Base-by-base conservation (phyloP, 1,140 invertebrate genomes). In the Agrilus planipennis region DNA sequence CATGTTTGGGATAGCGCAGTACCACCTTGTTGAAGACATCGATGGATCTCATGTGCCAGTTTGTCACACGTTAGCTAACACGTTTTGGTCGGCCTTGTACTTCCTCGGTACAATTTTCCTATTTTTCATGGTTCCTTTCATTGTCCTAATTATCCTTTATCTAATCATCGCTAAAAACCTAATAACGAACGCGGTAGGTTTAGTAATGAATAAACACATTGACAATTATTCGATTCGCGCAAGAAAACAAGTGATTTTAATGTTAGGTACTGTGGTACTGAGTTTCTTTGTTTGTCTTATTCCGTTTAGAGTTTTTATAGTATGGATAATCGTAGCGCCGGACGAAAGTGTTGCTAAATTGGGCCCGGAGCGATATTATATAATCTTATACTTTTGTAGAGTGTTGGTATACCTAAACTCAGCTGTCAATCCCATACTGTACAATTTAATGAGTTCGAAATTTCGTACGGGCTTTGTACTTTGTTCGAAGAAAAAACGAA, bases 371-470 rank as follows among this genome's bases (percentile, higher is more conserved):
- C 73, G 69, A 7, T 90, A 80, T 63, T 84, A 82, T 58, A 81
- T 77, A 45, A 63, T 91, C 3, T 58, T 90, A 1, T 88, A 84
- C 54, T 84, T 89, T 54, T 81, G 78, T 40, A 72, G 86, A 45
- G 77, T 87, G n/a, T 81, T 91, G 79, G 63, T 83, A 25, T 89
- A 89, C 56, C 65, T 89, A 36, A 89, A 91, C 56, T 87, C 83
- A 1, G 83, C 82, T 5, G 65, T 88, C 27, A 88, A 89, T 65
- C 85, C 85, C 0, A 80, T 87, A 41, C 58, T 88, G 1, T 88
- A 88, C 53, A 85, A 85, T 59, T 62, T 84, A n/a, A 84, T 84
- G 79, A 85, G 81, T 16, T 84, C 79, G 11, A 89, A 87, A 61
- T 89, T 89, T 57, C 72, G 85, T 2, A 71, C 73, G 15, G 84